phyloP scores from a whole-genome alignment of 1,140 invertebrate species.

The Ridgeia piscesae region DNA sequence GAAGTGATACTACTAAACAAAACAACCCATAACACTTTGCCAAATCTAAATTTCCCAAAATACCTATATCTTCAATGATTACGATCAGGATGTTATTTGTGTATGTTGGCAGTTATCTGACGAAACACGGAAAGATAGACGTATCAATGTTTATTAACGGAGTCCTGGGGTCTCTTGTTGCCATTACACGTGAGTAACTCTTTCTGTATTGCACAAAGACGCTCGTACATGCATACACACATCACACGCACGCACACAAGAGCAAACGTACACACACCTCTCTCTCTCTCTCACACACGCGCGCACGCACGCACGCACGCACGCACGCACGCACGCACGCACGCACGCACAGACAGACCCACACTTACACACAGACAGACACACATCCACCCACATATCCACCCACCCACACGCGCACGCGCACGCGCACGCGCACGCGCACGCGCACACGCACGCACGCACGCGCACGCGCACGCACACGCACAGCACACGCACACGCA shows the following conservation, averaged over 20 bases:
- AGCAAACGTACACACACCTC: neutral
- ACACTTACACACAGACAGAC: neutral
- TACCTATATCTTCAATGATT: neutral
- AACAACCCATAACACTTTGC: neutral
- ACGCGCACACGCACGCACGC: constrained; percentile 10
- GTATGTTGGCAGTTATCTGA: neutral
- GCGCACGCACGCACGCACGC: neutral
- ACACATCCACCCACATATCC: neutral
- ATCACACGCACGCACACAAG: neutral
- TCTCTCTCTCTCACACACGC: too few species aligned
- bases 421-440: too few species aligned
- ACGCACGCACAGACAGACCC: neutral
- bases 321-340: neutral
- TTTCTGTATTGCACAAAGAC: neutral
- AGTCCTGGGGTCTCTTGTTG: constrained; percentile 14
- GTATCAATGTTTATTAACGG: constrained; percentile 14
- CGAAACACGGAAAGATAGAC: constrained; percentile 5
- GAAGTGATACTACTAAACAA: neutral
- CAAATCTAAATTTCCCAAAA: neutral
- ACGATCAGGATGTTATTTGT: neutral
- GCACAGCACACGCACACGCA: too few species aligned
- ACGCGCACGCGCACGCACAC: too few species aligned
- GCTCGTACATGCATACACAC: neutral
- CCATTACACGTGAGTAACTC: neutral
- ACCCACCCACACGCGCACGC: too few species aligned